Conservation (phyloP, 1,140 invertebrate species). For the Drosophila subpulchrella region DNA sequence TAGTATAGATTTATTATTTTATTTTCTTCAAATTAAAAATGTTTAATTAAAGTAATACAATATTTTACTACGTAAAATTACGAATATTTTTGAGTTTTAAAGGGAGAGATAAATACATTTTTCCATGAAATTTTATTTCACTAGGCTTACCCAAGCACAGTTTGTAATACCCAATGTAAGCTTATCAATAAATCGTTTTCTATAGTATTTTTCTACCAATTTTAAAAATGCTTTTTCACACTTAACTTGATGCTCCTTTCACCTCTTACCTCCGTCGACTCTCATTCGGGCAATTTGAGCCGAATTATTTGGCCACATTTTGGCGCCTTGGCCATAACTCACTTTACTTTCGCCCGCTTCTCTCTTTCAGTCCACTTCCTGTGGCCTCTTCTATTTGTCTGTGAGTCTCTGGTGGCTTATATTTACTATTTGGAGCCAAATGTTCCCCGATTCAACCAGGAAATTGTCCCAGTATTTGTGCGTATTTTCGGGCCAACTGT, state of each 20-base stretch:
- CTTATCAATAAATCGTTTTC: neutral
- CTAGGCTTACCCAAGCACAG: too few relatives aligned
- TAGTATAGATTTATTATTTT: too few relatives aligned
- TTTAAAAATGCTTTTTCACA: constrained; percentile 27
- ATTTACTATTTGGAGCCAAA: constrained; percentile 51
- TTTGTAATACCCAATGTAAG: neutral
- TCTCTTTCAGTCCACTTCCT: constrained; percentile 15
- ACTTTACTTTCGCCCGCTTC: constrained; percentile 49
- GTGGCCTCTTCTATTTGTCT: constrained; percentile 24
- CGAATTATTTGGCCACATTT: constrained; percentile 63
- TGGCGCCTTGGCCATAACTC: constrained; percentile 54
- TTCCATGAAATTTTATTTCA: too few relatives aligned
- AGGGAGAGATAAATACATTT: too few relatives aligned
- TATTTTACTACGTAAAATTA: too few relatives aligned
- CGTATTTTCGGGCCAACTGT: constrained; percentile 3
- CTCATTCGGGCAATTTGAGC: constrained; percentile 61
- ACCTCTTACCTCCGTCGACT: constrained; percentile 7
- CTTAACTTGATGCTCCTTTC: constrained; percentile 21
- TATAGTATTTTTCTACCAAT: constrained; percentile 2
- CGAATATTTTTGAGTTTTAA: too few relatives aligned
- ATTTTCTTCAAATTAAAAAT: too few relatives aligned
- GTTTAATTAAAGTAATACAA: too few relatives aligned
- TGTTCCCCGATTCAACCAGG: constrained; percentile 40
- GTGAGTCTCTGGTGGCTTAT: constrained; percentile 38
- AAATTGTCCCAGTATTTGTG: constrained; percentile 38